A percentile compares a stretch with the other conserved stretches of the same genome.
phyloP scores from a whole-genome alignment of 2,888 invertebrate species.

The Drosophila flavopinicola region DNA sequence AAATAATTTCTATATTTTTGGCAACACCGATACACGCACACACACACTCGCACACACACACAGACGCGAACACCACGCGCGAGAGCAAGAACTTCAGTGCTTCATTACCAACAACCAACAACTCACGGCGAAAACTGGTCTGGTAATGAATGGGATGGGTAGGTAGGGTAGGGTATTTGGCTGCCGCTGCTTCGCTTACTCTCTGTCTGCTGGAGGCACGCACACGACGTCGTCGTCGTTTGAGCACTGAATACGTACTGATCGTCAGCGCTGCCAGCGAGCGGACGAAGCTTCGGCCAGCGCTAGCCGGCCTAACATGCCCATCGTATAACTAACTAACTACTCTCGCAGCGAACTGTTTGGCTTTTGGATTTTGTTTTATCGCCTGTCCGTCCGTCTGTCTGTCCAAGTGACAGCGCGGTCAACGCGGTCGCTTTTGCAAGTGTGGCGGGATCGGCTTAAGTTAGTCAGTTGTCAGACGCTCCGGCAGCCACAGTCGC shows the following conservation, averaged over 20 bases:
- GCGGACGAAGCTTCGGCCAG: constrained; percentile 42
- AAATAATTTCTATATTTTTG: constrained; percentile 55
- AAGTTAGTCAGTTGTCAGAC: constrained; percentile 59
- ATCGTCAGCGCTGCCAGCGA: constrained; percentile 45
- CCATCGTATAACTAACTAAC: no score
- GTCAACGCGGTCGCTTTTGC: constrained; percentile 47
- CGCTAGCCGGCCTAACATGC: constrained; percentile 34
- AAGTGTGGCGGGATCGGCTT: constrained; percentile 53
- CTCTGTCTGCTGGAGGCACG: constrained; percentile 55
- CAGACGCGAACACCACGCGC: constrained; percentile 16
- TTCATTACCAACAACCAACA: constrained; percentile 37
- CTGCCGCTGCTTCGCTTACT: constrained; percentile 33
- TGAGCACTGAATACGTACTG: constrained; percentile 73
- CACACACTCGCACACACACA: constrained; percentile 21
- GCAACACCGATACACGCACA: constrained; percentile 52
- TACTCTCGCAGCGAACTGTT: constrained; percentile 39
- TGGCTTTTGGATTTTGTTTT: constrained; percentile 47
- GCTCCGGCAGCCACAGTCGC: constrained; percentile 35
- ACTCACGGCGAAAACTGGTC: constrained; percentile 65
- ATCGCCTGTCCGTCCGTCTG: no score
- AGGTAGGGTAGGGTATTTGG: constrained; percentile 24
- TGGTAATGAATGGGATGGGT: constrained; percentile 27
- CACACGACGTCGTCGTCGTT: constrained; percentile 48
- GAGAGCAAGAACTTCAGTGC: constrained; percentile 51
- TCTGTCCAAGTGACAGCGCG: constrained; percentile 36